Conservation (phyloP, 2,113 vertebrate species). For the Anguilla japonica region DNA sequence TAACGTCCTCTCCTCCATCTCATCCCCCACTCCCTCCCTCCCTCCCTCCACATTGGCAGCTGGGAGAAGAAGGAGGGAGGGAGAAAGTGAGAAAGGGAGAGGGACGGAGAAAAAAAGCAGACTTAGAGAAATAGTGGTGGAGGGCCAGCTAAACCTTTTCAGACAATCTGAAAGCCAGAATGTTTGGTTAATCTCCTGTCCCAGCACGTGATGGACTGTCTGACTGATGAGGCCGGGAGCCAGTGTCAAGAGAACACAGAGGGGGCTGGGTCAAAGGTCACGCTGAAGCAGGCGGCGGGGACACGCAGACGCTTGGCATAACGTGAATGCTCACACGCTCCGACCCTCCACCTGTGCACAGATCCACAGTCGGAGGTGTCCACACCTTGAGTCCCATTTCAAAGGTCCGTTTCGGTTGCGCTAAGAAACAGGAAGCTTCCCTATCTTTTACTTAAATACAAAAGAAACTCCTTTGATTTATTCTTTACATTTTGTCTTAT, state of each 20-base stretch:
- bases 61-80: neutral
- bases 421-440: no score
- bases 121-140: neutral
- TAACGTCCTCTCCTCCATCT: constrained; percentile 44
- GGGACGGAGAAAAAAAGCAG: constrained; percentile 6
- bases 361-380: neutral
- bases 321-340: neutral
- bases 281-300: neutral
- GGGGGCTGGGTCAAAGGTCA: constrained; percentile 10
- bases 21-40: constrained; percentile 29
- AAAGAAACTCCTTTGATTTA: no score
- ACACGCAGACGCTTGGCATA: neutral
- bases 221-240: neutral
- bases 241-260: constrained; percentile 2
- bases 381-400: neutral
- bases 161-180: neutral
- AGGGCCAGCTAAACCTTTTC: neutral
- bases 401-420: no score
- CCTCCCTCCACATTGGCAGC: constrained; percentile 1
- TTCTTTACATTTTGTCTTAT: no score
- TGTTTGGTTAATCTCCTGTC: constrained; percentile 13
- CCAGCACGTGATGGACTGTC: constrained; percentile 7
- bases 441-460: no score
- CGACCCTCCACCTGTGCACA: neutral
- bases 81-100: constrained; percentile 14